These are phyloP conservation scores for Mimas tiliae DNA, from an alignment of 2,888 invertebrate genomes.

Conservation along the genomic window DNA sequence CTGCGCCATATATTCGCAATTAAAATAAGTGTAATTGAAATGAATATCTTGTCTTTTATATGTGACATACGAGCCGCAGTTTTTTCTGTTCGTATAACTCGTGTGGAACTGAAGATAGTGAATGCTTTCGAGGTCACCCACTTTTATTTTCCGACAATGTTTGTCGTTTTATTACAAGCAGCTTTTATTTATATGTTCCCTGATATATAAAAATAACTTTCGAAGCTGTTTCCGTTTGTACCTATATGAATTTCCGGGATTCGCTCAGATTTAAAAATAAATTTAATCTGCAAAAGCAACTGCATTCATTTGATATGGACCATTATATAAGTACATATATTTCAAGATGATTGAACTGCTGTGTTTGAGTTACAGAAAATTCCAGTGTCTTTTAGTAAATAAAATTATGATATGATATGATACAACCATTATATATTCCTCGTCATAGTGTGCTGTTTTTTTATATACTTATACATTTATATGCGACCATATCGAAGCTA, in stretches of 20 bases:
- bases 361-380: neutral
- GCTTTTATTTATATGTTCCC: conserved; percentile 21
- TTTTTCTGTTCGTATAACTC: conserved; percentile 26
- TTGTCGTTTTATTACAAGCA: conserved; percentile 36
- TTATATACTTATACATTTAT: too few relatives aligned
- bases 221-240: conserved; percentile 2
- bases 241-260: conserved; percentile 12
- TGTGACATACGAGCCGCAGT: neutral
- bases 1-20: neutral
- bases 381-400: neutral
- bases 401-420: neutral
- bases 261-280: conserved; percentile 20
- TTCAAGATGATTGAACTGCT: neutral
- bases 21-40: conserved; percentile 14
- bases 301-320: neutral
- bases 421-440: too few relatives aligned
- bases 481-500: too few relatives aligned
- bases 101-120: conserved; percentile 41
- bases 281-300: neutral
- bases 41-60: conserved; percentile 1
- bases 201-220: conserved; percentile 11
- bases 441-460: too few relatives aligned
- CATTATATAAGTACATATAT: neutral
- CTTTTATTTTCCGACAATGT: conserved; percentile 43
- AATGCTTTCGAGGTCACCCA: conserved; percentile 51